Evolutionary conservation across 2,113 vertebrate genomes (phyloP), one percentile per base, ranked within the genome.

Genomic region (Ivindomyrus marchei): DNA sequence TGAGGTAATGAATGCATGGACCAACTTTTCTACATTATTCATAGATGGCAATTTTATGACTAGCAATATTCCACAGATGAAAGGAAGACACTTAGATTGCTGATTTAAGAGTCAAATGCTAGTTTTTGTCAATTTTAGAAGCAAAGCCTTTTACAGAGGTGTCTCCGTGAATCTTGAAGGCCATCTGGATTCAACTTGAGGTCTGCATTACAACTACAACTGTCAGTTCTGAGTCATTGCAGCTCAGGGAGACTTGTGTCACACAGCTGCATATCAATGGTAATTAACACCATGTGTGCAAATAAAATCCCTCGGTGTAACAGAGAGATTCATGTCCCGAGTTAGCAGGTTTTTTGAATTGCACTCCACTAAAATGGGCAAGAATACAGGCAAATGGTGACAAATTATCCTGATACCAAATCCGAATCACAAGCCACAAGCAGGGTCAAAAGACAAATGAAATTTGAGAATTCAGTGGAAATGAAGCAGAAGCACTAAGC

Each of bases 61-160:
- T 80, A 8, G 74, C 74, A 42, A 80, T 80, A 80, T 42, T 42
- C 36, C 36, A 80, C 74, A 42, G 36, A 80, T 80, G 36, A 80
- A 80, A 42, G 15, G 15, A 80, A 80, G 74, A 42, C 74, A 42
- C 15, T 80, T 36, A 80, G 15, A 80, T 42, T 36, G 19, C 74
- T 42, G 74, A 80, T 80, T 77, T 80, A 80, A 80, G 74, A 80
- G 74, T 80, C 74, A 80, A 80, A 80, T 80, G 36, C 74, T 80
- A 80, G 74, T 80, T 80, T 80, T 80, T 80, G 74, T 80, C 74
- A 80, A 19, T 80, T 80, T 36, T 42, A 42, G 15, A 36, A 80
- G 74, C 36, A 42, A 42, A 42, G 74, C 36, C 31, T 80, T 80
- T 80, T 80, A 42, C 36, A 42, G 74, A 80, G 36, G 74, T 19